Evolutionary conservation across 2,888 invertebrate species (phyloP), one percentile per base, ranked within the genome.

Genomic region (Drosophila histrio): DNA sequence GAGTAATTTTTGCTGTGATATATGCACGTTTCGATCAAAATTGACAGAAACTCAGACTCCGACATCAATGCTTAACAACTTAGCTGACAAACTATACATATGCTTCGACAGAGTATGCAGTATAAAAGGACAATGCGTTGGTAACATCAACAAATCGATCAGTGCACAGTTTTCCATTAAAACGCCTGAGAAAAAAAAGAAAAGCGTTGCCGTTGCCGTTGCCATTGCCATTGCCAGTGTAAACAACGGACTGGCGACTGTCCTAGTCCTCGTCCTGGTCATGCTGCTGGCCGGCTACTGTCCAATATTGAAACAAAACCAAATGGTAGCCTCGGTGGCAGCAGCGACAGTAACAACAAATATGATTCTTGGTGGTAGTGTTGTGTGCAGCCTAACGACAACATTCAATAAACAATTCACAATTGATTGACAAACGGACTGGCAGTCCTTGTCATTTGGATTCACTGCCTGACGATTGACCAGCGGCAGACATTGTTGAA

Each of bases 391-490:
- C 75, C 80, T 78, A 84, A 84, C 87, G 88, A 85, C 87, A 88
- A 88, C 88, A 85, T 83, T 88, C 88, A 88, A 85, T 88, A 84
- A 89, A 87, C 88, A 89, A 87, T 88, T 83, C 83, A 78, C 72
- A 83, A 83, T 89, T 88, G 88, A 88, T 88, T 89, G 89, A 88
- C 89, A 89, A 79, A 81, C 79, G 77, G 77, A 87, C 79, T 70
- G 68, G 62, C 63, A 32, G 74, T 67, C 62, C 60, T 67, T 75
- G 77, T 75, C 73, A 88, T 75, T 88, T 71, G 73, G 75, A 88
- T 72, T 72, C 79, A 75, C 67, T 87, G 79, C 71, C 30, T 43
- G 59, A 36, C 59, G 52, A 59, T 59, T 52, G 88, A 83, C 71
- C 76, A 63, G 78, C 24, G 60, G 57, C 69, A 60, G 56, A 61